Evolutionary conservation across 2,797 vertebrate species (phyloP).

Genomic region (Sebastes trivittatus): DNA sequence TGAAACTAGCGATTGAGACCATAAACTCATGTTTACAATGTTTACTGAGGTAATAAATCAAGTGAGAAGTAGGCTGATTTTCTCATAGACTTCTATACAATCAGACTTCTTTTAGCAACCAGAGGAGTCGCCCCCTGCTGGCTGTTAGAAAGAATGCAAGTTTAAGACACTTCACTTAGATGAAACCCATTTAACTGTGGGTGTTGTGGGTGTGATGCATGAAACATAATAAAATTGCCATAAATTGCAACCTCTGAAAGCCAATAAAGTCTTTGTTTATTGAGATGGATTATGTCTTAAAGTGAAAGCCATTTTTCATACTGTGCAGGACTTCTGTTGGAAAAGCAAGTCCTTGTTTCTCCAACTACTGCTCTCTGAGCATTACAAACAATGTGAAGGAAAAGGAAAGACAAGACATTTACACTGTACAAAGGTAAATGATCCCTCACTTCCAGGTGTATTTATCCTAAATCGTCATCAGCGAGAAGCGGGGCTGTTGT

Average conservation of each 20-base stretch:
- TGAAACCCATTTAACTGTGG: neutral
- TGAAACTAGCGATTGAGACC: no score
- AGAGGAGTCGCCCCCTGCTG: no score
- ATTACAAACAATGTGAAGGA: neutral
- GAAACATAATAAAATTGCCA: conserved; percentile 1
- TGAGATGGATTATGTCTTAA: neutral
- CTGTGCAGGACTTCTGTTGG: neutral
- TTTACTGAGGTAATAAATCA: no score
- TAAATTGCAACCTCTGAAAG: neutral
- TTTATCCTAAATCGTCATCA: neutral
- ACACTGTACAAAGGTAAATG: neutral
- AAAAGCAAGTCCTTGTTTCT: neutral
- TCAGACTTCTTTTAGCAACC: no score
- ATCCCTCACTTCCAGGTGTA: neutral
- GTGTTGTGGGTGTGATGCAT: neutral
- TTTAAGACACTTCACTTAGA: no score
- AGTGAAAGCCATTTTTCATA: neutral
- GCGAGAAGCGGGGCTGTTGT: neutral
- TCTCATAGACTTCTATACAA: no score
- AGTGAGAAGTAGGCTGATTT: no score
- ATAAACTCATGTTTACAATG: no score
- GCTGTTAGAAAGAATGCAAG: no score
- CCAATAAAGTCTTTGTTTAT: neutral
- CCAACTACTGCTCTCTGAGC: neutral
- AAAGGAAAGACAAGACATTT: neutral